Percentiles rank a stretch among this genome's conserved stretches.
phyloP scores from a whole-genome alignment of 2,113 vertebrate species.

The Cheilinus undulatus region DNA sequence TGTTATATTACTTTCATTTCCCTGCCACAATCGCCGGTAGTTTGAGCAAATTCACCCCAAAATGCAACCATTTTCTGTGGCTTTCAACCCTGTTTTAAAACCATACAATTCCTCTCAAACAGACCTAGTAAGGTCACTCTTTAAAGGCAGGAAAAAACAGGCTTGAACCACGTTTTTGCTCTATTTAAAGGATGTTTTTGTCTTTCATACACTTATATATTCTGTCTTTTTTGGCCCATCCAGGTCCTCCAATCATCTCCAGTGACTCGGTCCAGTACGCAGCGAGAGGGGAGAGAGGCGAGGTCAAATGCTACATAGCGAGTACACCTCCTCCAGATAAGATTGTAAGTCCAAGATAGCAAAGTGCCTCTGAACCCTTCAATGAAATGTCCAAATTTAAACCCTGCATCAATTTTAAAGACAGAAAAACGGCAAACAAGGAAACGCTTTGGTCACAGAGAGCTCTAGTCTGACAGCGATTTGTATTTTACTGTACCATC shows the following conservation, averaged over 20 bases:
- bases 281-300: slow-evolving; percentile 93
- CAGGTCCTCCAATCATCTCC: slow-evolving; percentile 98
- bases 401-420: slow-evolving; percentile 43
- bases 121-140: slow-evolving; percentile 7
- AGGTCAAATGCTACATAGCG: slow-evolving; percentile 97
- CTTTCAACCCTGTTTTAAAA: too few relatives aligned
- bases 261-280: slow-evolving; percentile 96
- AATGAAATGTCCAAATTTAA: neutral
- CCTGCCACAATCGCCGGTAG: too few relatives aligned
- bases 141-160: neutral
- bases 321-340: slow-evolving; percentile 95
- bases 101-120: neutral
- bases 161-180: neutral
- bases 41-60: too few relatives aligned
- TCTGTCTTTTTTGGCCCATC: neutral
- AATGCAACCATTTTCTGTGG: too few relatives aligned
- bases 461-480: slow-evolving; percentile 2
- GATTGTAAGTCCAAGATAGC: slow-evolving; percentile 89
- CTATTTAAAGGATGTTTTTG: neutral
- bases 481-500: slow-evolving; percentile 31
- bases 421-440: neutral
- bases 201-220: neutral
- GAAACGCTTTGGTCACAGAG: slow-evolving; percentile 25
- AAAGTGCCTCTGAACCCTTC: neutral
- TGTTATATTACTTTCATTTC: too few relatives aligned